Base-by-base conservation (phyloP, 2,113 vertebrate species). In the Phrynocephalus versicolor region DNA sequence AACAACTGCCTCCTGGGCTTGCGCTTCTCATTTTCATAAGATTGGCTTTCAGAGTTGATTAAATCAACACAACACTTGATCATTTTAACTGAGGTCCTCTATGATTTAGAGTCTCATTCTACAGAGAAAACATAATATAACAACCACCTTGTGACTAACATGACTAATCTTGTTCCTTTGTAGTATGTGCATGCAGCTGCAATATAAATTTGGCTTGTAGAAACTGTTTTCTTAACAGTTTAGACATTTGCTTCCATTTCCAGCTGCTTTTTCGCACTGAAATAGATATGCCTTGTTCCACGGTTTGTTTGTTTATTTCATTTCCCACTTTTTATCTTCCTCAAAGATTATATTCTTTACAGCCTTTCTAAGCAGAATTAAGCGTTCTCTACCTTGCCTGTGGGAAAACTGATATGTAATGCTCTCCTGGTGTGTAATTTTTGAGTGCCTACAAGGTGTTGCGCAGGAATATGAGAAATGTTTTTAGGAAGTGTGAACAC, bases 11-110 rank as follows among this genome's bases (percentile, higher is more conserved):
- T 78, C 2, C 4, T 13, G 7, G 5, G 19, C 12, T 33, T 78
- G 8, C 0, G 2, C 2, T 25, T 6, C 0, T 2, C 39, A 2
- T 6, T 27, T 33, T 35, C 0, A 71, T 62, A 18, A 65, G 45
- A 41, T n/a, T 83, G 57, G n/a, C 3, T 1, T 85, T 19, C 18
- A 91, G 39, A 79, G 45, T 27, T 57, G 21, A 35, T 55, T 25
- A 3, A 27, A 70, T 60, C 14, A 67, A 76, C 25, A n/a, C 23
- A 51, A 21, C 12, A 41, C 3, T 62, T 62, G n/a, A 41, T 35
- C 60, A 45, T 3, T 75, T 35, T 62, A 84, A 60, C 3, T 39
- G 57, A 90, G 60, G 2, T 69, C 23, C 21, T 19, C n/a, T 41
- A 14, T 51, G 5, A 51, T 10, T 51, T 51, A 51, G 45, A 51